Evolutionary conservation across 2,113 vertebrate genomes (phyloP).

Genomic region (Nannobrachium achirus): DNA sequence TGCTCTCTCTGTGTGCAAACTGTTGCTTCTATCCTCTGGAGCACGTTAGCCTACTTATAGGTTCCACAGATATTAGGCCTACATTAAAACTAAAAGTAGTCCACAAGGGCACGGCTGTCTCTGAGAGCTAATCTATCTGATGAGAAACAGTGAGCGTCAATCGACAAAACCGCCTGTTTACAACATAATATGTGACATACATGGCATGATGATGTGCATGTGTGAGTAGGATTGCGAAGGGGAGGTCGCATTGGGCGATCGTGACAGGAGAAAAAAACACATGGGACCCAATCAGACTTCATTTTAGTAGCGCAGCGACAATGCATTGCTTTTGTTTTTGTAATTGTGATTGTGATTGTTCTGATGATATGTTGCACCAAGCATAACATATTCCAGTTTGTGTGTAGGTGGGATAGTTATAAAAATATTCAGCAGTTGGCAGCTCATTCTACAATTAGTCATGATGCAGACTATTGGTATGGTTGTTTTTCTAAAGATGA

Average conservation of each 20-base stretch:
- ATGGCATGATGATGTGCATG: neutral
- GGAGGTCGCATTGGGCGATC: neutral
- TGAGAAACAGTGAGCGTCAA: too few species aligned
- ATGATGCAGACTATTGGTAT: constrained; percentile 16
- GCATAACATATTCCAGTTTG: neutral
- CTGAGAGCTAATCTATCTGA: constrained; percentile 20
- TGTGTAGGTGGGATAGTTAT: neutral
- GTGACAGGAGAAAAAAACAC: neutral
- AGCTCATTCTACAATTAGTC: constrained; percentile 16
- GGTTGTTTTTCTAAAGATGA: constrained; percentile 39
- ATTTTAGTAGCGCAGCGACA: constrained; percentile 6
- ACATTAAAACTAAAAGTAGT: constrained; percentile 57
- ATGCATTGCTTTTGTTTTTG: constrained; percentile 27
- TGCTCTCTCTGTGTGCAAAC: constrained; percentile 65
- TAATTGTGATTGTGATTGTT: too few species aligned
- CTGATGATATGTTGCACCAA: neutral
- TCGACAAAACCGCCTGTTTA: too few species aligned
- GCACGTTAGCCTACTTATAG: constrained; percentile 51
- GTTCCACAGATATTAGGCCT: constrained; percentile 21
- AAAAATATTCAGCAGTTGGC: constrained; percentile 3
- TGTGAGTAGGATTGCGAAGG: neutral
- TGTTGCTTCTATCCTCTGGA: constrained; percentile 68
- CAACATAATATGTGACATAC: too few species aligned
- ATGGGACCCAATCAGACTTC: neutral
- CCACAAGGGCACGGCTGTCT: constrained; percentile 56